A percentile compares a stretch with the other conserved stretches of the same genome.
Evolutionary conservation across 1,140 invertebrate species (phyloP).

Genomic region (Coptotermes formosanus): DNA sequence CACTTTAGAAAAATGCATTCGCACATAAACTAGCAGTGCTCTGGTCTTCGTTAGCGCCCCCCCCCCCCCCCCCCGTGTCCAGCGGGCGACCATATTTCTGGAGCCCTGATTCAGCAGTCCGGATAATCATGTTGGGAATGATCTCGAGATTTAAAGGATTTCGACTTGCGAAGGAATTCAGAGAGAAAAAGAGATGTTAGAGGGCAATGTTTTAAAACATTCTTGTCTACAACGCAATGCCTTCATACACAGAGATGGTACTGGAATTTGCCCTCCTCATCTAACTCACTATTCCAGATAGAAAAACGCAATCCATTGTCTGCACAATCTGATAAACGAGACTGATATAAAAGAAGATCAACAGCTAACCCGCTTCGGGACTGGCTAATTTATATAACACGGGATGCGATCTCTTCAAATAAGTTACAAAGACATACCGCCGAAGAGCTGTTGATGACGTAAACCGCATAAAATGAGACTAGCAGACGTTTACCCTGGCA

Average conservation of each 20-base stretch:
- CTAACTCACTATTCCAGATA: neutral
- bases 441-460: slow-evolving; percentile 6
- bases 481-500: neutral
- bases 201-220: neutral
- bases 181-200: neutral
- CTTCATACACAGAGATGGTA: neutral
- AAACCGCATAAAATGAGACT: neutral
- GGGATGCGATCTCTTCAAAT: neutral
- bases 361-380: neutral
- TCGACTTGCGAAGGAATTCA: neutral
- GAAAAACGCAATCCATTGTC: slow-evolving; percentile 2
- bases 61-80: too few relatives aligned
- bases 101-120: neutral
- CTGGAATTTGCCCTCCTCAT: neutral
- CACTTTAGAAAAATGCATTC: too few relatives aligned
- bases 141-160: neutral
- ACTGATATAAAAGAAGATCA: neutral
- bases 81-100: too few relatives aligned
- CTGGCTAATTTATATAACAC: slow-evolving; percentile 17
- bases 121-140: neutral
- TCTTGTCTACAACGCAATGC: neutral
- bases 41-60: too few relatives aligned
- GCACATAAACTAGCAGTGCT: too few relatives aligned
- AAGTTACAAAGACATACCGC: slow-evolving; percentile 14
- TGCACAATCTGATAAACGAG: slow-evolving; percentile 11